These are phyloP conservation scores for Apamea crenata DNA, from an alignment of 2,888 invertebrate species.

Conservation along the genomic window DNA sequence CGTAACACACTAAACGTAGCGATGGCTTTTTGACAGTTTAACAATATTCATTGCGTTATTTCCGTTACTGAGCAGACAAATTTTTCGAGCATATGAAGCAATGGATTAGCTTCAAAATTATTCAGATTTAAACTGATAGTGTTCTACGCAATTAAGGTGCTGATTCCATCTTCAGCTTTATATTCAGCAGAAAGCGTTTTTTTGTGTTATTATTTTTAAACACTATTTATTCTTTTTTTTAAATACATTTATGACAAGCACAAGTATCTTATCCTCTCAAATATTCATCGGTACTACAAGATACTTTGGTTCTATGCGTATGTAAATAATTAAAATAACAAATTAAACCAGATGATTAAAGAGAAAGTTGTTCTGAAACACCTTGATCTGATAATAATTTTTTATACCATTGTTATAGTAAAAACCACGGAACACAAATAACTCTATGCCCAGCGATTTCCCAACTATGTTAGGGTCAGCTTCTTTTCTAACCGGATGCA, in stretches of 20 bases:
- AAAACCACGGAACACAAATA: no score
- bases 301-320: neutral
- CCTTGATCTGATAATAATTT: neutral
- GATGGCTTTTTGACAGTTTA: no score
- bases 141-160: no score
- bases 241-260: no score
- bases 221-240: neutral
- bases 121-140: no score
- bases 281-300: neutral
- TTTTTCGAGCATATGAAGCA: no score
- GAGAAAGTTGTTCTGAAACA: neutral
- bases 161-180: neutral
- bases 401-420: neutral
- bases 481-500: neutral
- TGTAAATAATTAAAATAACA: no score
- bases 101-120: no score
- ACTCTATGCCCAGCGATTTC: neutral
- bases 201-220: neutral
- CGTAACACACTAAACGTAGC: no score
- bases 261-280: neutral
- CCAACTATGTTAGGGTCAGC: neutral
- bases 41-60: no score
- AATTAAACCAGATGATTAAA: no score
- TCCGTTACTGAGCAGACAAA: no score
- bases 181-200: neutral